A percentile compares a stretch with the other conserved stretches of the same genome.
Conservation (phyloP, 1,140 invertebrate genomes). For the Neodiprion virginianus region DNA sequence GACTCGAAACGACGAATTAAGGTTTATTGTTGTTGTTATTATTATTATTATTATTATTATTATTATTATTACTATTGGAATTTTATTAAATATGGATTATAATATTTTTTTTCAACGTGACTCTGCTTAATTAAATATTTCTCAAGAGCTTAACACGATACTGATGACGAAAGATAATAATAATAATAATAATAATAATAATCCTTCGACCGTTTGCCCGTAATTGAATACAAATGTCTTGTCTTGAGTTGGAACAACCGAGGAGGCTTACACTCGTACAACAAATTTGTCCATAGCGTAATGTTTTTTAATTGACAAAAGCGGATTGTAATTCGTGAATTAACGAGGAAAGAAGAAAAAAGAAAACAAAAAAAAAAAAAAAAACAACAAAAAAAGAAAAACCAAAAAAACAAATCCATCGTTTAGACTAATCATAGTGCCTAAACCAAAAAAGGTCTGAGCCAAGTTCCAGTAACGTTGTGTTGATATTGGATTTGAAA, state of each 20-base stretch:
- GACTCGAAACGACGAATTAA: no score
- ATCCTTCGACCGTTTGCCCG: no score
- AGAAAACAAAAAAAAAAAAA: slow-evolving; percentile 22
- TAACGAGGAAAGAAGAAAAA: slow-evolving; percentile 6
- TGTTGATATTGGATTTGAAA: slow-evolving; percentile 20
- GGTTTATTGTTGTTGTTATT: no score
- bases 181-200: not conserved
- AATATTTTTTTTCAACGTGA: no score
- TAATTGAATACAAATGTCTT: not conserved
- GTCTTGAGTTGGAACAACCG: no score
- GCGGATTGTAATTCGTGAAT: slow-evolving; percentile 16
- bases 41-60: no score
- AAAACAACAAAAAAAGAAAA: not conserved
- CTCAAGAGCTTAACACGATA: not conserved
- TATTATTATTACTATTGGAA: no score
- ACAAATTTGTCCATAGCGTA: not conserved
- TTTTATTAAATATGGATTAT: no score
- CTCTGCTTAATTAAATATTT: no score
- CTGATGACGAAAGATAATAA: not conserved
- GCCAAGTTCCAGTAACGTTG: slow-evolving; percentile 6
- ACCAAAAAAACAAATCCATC: not conserved
- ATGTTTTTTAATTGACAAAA: not conserved
- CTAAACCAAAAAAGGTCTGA: slow-evolving; percentile 29
- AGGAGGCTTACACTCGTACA: no score
- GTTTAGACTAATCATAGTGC: slow-evolving; percentile 41